Base-by-base conservation (phyloP, 2,888 invertebrate genomes). In the Reticulitermes lucifugus region DNA sequence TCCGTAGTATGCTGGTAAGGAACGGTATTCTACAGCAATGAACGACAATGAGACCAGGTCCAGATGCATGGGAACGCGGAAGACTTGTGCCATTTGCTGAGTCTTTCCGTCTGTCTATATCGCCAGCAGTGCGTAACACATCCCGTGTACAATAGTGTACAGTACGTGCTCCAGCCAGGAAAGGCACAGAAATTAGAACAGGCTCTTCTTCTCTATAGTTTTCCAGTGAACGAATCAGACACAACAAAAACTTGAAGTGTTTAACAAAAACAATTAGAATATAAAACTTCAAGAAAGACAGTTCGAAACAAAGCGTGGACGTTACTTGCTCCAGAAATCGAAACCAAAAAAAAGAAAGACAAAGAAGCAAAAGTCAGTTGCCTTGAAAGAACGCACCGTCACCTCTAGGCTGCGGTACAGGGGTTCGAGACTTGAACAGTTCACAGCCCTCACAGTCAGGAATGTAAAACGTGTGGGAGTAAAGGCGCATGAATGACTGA, bases 11-110 rank as follows among this genome's bases (percentile, higher is more conserved):
- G 60, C 60, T 7, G n/a, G 60, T 25, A 46, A 41, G 46, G 77
- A 77, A 77, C 77, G 77, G 77, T 77, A 41, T 77, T 77, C 77
- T 77, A 46, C 14, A 46, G 51, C 46, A 41, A 46, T 25, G 43
- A 77, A 77, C 18, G 73, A 29, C 12, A 65, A n/a, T 4, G 65
- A 7, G 65, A 65, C 65, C 65, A 65, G n/a, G 65, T 9, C n/a
- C 65, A 65, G 73, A 41, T 73, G 73, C n/a, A 41, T 77, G 77
- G 77, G 77, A 77, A 77, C 77, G 77, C 77, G 77, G 77, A 77
- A 77, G 77, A 77, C 43, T 21, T 21, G 77, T 46, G 73, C 29
- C 41, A 51, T 65, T 65, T 65, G 65, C 25, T 25, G n/a, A 51
- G 51, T 51, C 51, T 14, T 25, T 25, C 65, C 77, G 77, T 46